Evolutionary conservation across 2,797 vertebrate species (phyloP), one percentile per base, ranked within the genome.

Genomic region (Perodicticus potto): DNA sequence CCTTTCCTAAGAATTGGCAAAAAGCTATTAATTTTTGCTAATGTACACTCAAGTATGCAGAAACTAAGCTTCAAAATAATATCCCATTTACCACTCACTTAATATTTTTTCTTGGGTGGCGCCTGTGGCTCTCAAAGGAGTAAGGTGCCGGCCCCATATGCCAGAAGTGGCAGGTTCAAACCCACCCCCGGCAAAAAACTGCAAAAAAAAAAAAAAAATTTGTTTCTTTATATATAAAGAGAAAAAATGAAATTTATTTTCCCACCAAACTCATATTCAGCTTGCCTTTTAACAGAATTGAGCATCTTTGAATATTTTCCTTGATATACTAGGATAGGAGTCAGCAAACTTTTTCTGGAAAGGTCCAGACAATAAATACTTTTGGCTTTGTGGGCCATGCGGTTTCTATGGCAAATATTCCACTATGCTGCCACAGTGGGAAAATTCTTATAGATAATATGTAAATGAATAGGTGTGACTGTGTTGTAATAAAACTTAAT

Each of bases 1-100:
- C 11, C 49, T 95, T 92, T 55, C 63, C 70, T 81, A 92, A 81
- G 49, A 93, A 88, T 59, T 78, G 53, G 5, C 49, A 85, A 40
- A 96, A n/a, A n/a, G 40, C 20, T 69, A 1, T 88, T 93, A 10
- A 34, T 67, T 86, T 86, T 80, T 77, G 69, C 20, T 65, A 83
- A 78, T 17, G 12, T 90, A 45, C 13, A 19, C 8, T 69, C 22
- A 88, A 27, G 23, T 73, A 63, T 89, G 16, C 14, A 91, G n/a
- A 94, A 92, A 67, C 65, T 80, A 67, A 93, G 12, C 40, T 86
- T 92, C 73, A 96, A 92, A 92, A 82, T 96, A 91, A 59, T 94
- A 43, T 76, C 63, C 14, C 10, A 8, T 45, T 32, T 88, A 63
- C 91, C 17, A 63, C 16, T 34, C 6, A 77, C 22, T 72, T 34